Conservation (phyloP, 2,113 vertebrate species). For the Phrynosoma blainvillii region DNA sequence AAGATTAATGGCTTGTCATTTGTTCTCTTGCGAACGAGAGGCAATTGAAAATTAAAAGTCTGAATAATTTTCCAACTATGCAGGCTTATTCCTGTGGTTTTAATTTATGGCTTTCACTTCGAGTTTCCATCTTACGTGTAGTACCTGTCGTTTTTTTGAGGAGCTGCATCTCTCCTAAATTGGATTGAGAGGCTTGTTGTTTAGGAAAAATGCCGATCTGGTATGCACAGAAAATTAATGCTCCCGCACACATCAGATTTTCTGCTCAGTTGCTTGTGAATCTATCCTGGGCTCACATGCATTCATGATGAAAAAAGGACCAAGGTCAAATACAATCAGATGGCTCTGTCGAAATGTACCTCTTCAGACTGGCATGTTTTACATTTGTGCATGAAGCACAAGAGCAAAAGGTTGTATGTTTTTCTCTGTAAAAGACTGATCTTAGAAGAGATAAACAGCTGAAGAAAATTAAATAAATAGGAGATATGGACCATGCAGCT, state of each 20-base stretch:
- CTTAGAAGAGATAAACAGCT: not conserved
- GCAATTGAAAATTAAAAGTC: conserved; percentile 38
- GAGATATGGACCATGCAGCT: not conserved
- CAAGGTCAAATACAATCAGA: conserved; percentile 35
- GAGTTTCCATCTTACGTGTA: conserved; percentile 10
- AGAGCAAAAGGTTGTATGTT: not conserved
- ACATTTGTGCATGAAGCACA: conserved; percentile 20
- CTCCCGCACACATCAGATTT: conserved; percentile 22
- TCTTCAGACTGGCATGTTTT: conserved; percentile 4
- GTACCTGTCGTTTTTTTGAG: conserved; percentile 21
- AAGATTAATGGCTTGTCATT: conserved; percentile 37
- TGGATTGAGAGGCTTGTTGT: conserved; percentile 21
- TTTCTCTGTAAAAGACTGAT: not conserved
- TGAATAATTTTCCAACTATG: conserved; percentile 33
- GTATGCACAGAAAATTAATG: conserved; percentile 37
- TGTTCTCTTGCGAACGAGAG: conserved; percentile 23
- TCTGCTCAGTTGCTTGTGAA: conserved; percentile 36
- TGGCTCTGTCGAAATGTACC: conserved; percentile 5
- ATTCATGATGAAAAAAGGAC: conserved; percentile 23
- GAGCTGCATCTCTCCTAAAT: conserved; percentile 13
- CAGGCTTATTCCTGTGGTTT: not conserved
- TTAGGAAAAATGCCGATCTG: conserved; percentile 19
- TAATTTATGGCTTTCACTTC: conserved; percentile 44
- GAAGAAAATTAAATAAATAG: not conserved
- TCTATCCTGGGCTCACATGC: not conserved